Base-by-base conservation (phyloP, 1,140 invertebrate species). In the Elymnias hypermnestra region DNA sequence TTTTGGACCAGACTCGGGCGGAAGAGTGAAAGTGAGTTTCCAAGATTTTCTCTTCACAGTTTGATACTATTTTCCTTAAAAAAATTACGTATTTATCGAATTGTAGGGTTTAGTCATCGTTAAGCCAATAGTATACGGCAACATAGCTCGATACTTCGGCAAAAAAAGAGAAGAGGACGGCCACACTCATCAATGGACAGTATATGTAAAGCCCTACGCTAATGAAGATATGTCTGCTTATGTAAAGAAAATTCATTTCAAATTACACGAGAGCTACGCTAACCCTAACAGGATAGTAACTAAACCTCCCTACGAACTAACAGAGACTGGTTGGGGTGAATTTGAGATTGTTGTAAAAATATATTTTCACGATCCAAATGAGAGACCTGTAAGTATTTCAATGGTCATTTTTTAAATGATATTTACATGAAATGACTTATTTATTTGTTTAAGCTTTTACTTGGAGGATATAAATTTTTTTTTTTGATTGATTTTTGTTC, bases 291-390 rank as follows among this genome's bases (percentile, higher is more conserved):
- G 98, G 72, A 93, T 98, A 54, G 88, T 98, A 0, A 94, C 93
- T 0, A 97, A 97, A 76, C 97, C 97, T 2, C 98, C 98, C 0
- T 99, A 98, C 79, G 97, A 99, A 89, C 91, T 99, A 0, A 97
- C 94, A 0, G 98, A 99, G 87, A 99, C 98, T 37, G 98, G 98
- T 1, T 99, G 98, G 98, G 98, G 98, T 64, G 98, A 99, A 87
- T 99, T 99, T 87, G 98, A 99, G 87, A 95, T 99, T 58, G 94
- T 97, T 15, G 99, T 99, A 12, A 99, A 99, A 82, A 96, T 99
- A 43, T 97, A 97, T 85, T 99, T 99, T 70, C 92, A 96, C 71
- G 98, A 99, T 89, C 94, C 95, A 3, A 98, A 97, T 79, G 98
- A 99, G 87, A 89, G 95, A 86, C 94, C 95, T 18, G 97, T 97